These are phyloP conservation scores for Darevskia nairensis DNA, from an alignment of 2,797 vertebrate genomes.

Conservation along the genomic window DNA sequence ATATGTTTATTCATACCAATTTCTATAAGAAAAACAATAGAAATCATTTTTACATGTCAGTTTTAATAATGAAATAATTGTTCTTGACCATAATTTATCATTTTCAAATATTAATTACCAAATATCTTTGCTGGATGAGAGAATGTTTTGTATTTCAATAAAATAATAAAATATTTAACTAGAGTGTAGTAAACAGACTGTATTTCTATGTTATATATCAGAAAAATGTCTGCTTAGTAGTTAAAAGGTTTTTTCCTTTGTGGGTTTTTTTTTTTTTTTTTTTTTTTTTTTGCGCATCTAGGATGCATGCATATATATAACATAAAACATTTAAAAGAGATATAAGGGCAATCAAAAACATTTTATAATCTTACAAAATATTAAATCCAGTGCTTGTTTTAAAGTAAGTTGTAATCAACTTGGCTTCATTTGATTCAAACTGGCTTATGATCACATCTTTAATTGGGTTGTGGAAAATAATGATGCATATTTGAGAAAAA, in stretches of 20 bases:
- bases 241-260: background rate
- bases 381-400: background rate
- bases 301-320: background rate
- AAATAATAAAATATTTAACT: conserved; percentile 67
- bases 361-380: background rate
- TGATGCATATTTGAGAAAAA: background rate
- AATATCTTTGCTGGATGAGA: conserved; percentile 67
- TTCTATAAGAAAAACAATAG: conserved; percentile 35
- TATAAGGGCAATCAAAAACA: background rate
- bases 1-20: conserved; percentile 26
- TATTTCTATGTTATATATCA: background rate
- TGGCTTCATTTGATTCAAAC: background rate
- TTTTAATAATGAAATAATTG: conserved; percentile 60
- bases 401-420: background rate
- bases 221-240: background rate
- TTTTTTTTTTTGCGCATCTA: background rate
- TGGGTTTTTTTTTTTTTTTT: too few species aligned
- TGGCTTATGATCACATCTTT: background rate
- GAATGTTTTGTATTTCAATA: conserved; percentile 75
- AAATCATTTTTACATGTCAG: conserved; percentile 53
- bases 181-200: conserved; percentile 11
- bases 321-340: background rate
- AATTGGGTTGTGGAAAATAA: background rate
- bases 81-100: conserved; percentile 62
- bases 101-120: conserved; percentile 65